phyloP scores from a whole-genome alignment of 2,113 vertebrate genomes.

The Zosterops hypoxanthus region DNA sequence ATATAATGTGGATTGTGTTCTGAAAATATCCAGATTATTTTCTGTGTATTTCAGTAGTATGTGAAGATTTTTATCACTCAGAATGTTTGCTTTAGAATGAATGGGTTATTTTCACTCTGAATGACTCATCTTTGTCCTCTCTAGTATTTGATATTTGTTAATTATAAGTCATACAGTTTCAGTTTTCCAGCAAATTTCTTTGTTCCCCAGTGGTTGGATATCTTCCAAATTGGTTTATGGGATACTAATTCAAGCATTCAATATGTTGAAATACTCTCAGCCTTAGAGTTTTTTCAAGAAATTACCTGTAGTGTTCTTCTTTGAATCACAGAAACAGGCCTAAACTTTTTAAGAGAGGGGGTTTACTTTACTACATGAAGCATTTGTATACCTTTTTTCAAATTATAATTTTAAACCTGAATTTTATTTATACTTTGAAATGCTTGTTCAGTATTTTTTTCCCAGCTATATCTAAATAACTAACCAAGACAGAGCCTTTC shows the following conservation, averaged over 20 bases:
- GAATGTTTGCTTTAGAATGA: not conserved
- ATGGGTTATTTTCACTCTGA: not conserved
- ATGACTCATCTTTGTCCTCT: not conserved
- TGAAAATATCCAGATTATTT: not conserved
- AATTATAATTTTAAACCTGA: not conserved
- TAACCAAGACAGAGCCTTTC: not conserved
- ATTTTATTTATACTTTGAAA: not conserved
- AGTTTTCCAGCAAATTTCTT: not conserved
- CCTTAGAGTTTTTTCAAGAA: not conserved
- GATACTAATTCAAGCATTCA: slow-evolving; percentile 11
- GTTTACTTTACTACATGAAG: not conserved
- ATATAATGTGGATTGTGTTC: not conserved
- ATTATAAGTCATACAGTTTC: not conserved
- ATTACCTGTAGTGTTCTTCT: not conserved
- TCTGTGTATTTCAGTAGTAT: not conserved
- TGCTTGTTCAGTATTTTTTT: not conserved
- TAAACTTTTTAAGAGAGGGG: not conserved
- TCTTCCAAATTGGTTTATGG: slow-evolving; percentile 21
- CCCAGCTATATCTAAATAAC: not conserved
- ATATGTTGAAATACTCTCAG: not conserved
- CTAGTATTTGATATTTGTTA: not conserved
- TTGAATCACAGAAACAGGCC: not conserved
- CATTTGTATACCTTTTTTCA: not conserved
- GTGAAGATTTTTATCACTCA: not conserved
- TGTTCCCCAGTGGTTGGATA: not conserved